A percentile compares a stretch with the other conserved stretches of the same genome.
These are phyloP conservation scores for Daphoenositta chrysoptera DNA, from an alignment of 2,113 vertebrate genomes.

Conservation along the genomic window DNA sequence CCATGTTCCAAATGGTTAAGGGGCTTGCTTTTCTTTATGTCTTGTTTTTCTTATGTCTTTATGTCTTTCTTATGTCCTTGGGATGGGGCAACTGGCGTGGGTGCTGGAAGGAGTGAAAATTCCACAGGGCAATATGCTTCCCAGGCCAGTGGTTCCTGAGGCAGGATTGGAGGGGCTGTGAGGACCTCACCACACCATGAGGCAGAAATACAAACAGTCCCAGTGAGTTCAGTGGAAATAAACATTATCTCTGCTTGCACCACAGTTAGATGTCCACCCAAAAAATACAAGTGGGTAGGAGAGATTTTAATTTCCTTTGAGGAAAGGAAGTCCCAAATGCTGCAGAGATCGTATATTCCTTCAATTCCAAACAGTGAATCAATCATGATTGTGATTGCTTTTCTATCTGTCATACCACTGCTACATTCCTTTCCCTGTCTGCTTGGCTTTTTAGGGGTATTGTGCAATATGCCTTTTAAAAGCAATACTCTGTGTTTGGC, in stretches of 20 bases:
- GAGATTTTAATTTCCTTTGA: not conserved
- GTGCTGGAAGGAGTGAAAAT: not conserved
- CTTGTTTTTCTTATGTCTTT: too few relatives aligned
- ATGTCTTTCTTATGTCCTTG: too few relatives aligned
- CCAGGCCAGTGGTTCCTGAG: not conserved
- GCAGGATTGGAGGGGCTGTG: not conserved
- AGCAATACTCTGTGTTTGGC: not conserved
- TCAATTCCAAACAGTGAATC: not conserved
- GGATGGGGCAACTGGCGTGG: not conserved
- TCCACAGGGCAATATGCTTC: not conserved
- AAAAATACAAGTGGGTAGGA: not conserved
- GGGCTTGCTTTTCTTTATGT: not conserved
- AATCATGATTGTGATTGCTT: rapidly evolving
- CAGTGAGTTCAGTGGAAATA: not conserved
- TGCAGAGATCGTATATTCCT: not conserved
- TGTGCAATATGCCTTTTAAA: not conserved
- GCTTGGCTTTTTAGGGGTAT: not conserved
- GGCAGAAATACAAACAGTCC: not conserved
- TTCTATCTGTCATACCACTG: not conserved
- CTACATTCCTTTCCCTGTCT: not conserved
- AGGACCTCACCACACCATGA: not conserved
- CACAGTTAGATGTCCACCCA: not conserved
- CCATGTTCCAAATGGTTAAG: not conserved
- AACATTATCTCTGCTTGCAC: not conserved
- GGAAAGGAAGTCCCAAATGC: not conserved